A percentile compares a stretch with the other conserved stretches of the same genome.
These are phyloP conservation scores for Standfussiana lucernea DNA, from an alignment of 2,888 invertebrate species.

Conservation along the genomic window DNA sequence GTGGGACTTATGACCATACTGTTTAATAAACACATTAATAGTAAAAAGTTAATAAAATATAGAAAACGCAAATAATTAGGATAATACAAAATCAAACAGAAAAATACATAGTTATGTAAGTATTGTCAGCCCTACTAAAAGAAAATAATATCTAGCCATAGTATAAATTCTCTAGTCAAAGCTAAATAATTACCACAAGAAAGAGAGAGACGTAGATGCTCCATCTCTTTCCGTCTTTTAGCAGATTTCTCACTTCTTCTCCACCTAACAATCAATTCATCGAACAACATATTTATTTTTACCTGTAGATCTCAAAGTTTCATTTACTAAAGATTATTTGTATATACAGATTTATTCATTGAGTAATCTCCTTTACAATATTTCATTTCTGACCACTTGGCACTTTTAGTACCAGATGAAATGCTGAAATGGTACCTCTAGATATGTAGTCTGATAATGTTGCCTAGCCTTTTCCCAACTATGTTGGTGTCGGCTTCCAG, in stretches of 20 bases:
- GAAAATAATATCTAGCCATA: conserved; percentile 36
- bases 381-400: conserved; percentile 7
- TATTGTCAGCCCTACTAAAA: conserved; percentile 55
- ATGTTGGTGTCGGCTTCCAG: neutral
- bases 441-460: neutral
- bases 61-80: neutral
- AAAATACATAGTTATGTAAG: neutral
- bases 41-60: neutral
- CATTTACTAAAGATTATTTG: conserved; percentile 55
- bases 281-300: conserved; percentile 38
- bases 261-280: conserved; percentile 34
- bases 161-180: conserved; percentile 6
- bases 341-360: conserved; percentile 35
- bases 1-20: conserved; percentile 44
- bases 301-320: conserved; percentile 59
- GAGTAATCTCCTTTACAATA: conserved; percentile 29
- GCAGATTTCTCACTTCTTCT: conserved; percentile 53
- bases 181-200: conserved; percentile 31
- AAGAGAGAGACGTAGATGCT: neutral
- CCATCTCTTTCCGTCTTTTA: conserved; percentile 36
- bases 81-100: neutral
- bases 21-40: neutral
- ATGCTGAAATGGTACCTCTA: neutral
- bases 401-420: conserved; percentile 33
- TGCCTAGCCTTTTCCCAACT: neutral